Conservation (phyloP, 2,888 invertebrate genomes). For the Apamea epomidion region DNA sequence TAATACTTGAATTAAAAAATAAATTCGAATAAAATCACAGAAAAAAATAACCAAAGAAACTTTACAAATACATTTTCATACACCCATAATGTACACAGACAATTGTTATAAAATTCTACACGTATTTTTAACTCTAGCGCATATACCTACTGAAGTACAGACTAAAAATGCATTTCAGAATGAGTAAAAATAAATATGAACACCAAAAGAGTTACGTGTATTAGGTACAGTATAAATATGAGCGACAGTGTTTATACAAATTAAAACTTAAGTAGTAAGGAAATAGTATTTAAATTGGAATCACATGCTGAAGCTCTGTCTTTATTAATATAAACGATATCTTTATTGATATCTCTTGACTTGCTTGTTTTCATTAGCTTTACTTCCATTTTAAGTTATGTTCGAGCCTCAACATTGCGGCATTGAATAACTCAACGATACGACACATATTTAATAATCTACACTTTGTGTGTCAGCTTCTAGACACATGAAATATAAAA, state of each 20-base stretch:
- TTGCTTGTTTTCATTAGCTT: neutral
- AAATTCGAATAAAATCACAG: conserved; percentile 45
- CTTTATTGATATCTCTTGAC: neutral
- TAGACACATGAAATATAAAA: conserved; percentile 42
- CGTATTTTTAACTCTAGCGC: conserved; percentile 48
- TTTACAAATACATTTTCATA: conserved; percentile 27
- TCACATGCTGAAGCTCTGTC: conserved; percentile 34
- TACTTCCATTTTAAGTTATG: conserved; percentile 3
- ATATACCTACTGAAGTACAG: conserved; percentile 50
- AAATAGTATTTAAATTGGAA: conserved; percentile 48
- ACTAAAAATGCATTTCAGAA: conserved; percentile 66
- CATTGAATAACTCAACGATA: neutral
- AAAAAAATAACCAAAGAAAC: conserved; percentile 20
- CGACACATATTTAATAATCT: neutral
- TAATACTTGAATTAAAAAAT: conserved; percentile 36
- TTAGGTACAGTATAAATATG: conserved; percentile 33
- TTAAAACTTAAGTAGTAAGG: conserved; percentile 28
- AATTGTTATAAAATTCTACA: conserved; percentile 33
- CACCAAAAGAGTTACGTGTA: conserved; percentile 30
- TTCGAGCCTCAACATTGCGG: neutral
- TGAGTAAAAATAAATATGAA: conserved; percentile 58
- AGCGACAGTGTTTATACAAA: conserved; percentile 42
- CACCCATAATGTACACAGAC: conserved; percentile 48
- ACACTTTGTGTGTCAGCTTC: conserved; percentile 7
- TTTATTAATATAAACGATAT: conserved; percentile 6